Percentiles rank a stretch among this genome's conserved stretches.
Conservation (phyloP, 2,888 invertebrate species). For the Smittia sp. region DNA sequence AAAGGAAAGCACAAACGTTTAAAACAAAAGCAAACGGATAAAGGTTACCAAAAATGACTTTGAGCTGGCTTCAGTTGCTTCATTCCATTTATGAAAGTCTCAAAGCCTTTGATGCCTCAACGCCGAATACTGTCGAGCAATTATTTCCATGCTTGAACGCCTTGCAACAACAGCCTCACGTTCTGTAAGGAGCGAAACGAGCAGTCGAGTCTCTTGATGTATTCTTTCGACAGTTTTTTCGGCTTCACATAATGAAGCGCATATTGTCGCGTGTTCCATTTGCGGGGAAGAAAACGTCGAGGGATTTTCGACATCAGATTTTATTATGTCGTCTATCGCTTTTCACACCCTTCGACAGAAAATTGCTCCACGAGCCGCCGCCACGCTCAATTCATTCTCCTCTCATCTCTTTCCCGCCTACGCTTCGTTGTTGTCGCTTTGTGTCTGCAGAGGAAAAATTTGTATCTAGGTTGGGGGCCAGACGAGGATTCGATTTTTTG, state of each 20-base stretch:
- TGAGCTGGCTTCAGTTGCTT: no score
- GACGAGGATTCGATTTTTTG: background rate
- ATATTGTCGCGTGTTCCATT: background rate
- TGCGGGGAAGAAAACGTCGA: background rate
- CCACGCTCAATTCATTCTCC: background rate
- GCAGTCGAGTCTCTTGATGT: background rate
- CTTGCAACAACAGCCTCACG: background rate
- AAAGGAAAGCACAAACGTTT: no score
- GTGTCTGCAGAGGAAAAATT: background rate
- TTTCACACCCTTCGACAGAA: constrained; percentile 1
- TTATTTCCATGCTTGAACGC: no score
- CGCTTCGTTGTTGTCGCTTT: background rate
- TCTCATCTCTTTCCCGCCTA: background rate
- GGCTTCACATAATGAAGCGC: constrained; percentile 29
- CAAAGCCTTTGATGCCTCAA: no score
- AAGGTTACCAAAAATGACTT: no score
- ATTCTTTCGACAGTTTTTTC: background rate
- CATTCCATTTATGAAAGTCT: no score
- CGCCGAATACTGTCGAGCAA: no score
- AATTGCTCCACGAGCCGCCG: background rate
- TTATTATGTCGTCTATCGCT: constrained; percentile 19
- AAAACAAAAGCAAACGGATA: no score
- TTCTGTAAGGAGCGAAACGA: constrained; percentile 11
- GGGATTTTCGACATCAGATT: constrained; percentile 14
- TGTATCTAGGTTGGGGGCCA: background rate